A percentile compares a stretch with the other conserved stretches of the same genome.
These are phyloP conservation scores for Crocodylus rhombifer DNA, from an alignment of 2,797 vertebrate genomes.

Conservation along the genomic window DNA sequence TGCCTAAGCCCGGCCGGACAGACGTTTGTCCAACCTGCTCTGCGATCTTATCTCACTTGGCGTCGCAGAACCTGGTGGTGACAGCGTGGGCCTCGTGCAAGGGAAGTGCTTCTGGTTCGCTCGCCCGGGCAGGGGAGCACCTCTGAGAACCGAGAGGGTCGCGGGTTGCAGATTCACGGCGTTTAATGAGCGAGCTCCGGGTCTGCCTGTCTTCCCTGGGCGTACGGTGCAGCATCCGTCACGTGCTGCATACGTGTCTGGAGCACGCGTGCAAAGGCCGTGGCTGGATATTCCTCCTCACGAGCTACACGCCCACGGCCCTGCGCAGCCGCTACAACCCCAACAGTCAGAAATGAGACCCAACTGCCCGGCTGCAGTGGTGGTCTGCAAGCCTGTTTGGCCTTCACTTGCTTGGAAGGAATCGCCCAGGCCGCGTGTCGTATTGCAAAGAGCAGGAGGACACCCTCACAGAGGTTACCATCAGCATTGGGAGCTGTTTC, in stretches of 20 bases:
- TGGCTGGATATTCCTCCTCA: background rate
- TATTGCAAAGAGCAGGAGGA: background rate
- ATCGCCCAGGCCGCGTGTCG: background rate
- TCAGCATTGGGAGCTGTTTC: background rate
- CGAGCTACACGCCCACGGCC: background rate
- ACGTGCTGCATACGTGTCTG: background rate
- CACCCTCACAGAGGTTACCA: background rate
- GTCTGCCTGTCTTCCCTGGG: background rate
- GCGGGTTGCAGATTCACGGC: background rate
- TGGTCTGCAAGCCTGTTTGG: background rate
- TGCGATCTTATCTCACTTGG: constrained; percentile 49
- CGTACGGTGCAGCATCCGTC: background rate
- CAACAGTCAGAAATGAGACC: background rate
- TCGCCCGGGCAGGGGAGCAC: constrained; percentile 41
- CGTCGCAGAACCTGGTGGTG: constrained; percentile 20
- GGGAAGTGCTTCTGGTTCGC: constrained; percentile 47
- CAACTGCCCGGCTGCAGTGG: background rate
- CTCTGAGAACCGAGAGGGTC: background rate
- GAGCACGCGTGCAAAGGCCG: rapidly evolving
- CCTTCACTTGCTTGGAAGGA: background rate
- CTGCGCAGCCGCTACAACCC: background rate
- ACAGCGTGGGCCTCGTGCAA: constrained; percentile 1
- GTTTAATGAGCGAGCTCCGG: background rate
- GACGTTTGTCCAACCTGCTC: constrained; percentile 44
- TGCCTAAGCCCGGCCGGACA: constrained; percentile 43